phyloP scores from a whole-genome alignment of 2,888 invertebrate species.

The Callyntrura sp. region DNA sequence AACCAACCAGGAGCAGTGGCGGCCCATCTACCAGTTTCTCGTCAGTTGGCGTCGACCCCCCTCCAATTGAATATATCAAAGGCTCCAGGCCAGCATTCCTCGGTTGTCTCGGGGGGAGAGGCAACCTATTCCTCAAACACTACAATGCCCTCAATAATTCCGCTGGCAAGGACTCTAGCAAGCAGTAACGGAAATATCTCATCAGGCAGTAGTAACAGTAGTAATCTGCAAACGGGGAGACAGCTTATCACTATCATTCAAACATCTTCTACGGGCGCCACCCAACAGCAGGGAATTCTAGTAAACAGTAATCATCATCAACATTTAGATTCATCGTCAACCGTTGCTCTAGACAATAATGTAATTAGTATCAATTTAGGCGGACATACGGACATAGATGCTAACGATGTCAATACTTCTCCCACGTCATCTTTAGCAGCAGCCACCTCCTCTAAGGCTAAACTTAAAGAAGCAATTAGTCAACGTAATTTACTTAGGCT shows the following conservation, averaged over 20 bases:
- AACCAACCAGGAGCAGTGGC: not conserved
- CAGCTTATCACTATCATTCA: constrained; percentile 36
- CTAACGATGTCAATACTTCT: not conserved
- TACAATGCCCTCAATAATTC: not conserved
- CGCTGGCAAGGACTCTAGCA: not conserved
- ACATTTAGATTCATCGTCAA: not conserved
- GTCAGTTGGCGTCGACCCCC: constrained; percentile 21
- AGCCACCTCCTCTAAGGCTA: constrained; percentile 62
- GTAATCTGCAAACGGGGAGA: not conserved
- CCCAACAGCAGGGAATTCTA: constrained; percentile 49
- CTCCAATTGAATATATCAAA: constrained; percentile 38
- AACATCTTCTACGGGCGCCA: not conserved
- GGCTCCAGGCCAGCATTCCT: not conserved
- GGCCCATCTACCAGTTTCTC: constrained; percentile 5
- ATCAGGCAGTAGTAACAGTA: not conserved
- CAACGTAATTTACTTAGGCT: constrained; percentile 74
- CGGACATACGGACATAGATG: constrained; percentile 56
- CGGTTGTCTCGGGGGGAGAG: constrained; percentile 38
- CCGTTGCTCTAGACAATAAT: constrained; percentile 37
- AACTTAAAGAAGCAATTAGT: constrained; percentile 75
- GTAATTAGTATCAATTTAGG: constrained; percentile 77
- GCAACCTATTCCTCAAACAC: constrained; percentile 20
- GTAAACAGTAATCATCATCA: constrained; percentile 30
- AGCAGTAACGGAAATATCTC: constrained; percentile 11
- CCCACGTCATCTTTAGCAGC: not conserved